These are phyloP conservation scores for Caenorhabditis auriculariae DNA, from an alignment of 2,888 invertebrate species.

Conservation along the genomic window DNA sequence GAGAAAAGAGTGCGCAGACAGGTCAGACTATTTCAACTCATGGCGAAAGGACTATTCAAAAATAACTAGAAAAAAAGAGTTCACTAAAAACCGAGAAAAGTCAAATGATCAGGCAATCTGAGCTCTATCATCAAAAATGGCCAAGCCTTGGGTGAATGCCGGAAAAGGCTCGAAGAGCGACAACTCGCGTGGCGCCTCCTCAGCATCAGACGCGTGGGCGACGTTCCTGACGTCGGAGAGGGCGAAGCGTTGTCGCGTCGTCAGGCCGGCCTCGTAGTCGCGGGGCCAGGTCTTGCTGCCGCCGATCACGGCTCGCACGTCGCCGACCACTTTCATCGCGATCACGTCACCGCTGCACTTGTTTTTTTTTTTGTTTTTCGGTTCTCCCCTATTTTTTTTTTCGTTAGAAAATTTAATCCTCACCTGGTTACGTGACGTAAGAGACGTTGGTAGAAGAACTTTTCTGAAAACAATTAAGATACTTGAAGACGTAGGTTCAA, in stretches of 20 bases:
- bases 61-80: not conserved
- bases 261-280: conserved; percentile 63
- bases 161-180: conserved; percentile 8
- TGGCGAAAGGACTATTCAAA: too few relatives aligned
- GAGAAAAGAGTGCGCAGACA: too few relatives aligned
- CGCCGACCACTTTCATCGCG: conserved; percentile 37
- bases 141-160: not conserved
- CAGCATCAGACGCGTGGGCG: conserved; percentile 70
- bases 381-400: not conserved
- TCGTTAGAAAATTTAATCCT: not conserved
- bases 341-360: conserved; percentile 44
- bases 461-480: conserved; percentile 37
- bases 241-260: conserved; percentile 82
- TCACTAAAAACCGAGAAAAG: not conserved
- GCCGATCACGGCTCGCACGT: conserved; percentile 28
- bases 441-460: conserved; percentile 53
- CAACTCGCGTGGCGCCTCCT: conserved; percentile 11
- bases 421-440: conserved; percentile 44
- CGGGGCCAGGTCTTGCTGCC: conserved; percentile 34
- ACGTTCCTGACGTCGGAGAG: conserved; percentile 91
- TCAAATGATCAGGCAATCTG: not conserved
- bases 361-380: too few relatives aligned
- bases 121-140: not conserved
- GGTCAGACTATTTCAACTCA: too few relatives aligned
- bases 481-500: not conserved